Evolutionary conservation across 2,888 invertebrate genomes (phyloP).

Genomic region (Parasteatoda lunata): DNA sequence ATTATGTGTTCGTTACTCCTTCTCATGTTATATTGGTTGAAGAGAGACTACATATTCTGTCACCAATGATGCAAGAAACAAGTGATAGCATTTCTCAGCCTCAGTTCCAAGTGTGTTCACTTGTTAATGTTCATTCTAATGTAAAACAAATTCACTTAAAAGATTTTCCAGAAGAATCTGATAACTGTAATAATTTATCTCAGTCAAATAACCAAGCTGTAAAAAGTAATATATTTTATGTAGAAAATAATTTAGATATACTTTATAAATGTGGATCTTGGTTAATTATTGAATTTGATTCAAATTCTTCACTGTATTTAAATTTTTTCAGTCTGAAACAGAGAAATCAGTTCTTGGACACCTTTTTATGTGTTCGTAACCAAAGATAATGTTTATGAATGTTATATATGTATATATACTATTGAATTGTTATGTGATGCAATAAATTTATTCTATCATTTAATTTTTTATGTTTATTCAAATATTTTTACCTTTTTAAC

Average conservation of each 20-base stretch:
- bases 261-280: constrained; percentile 54
- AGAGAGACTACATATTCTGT: constrained; percentile 38
- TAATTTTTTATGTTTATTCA: no score
- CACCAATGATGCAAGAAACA: constrained; percentile 6
- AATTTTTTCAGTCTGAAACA: constrained; percentile 52
- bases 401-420: neutral
- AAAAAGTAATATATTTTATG: neutral
- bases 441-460: neutral
- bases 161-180: constrained; percentile 25
- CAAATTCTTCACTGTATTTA: constrained; percentile 31
- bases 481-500: no score
- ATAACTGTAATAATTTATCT: neutral
- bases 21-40: constrained; percentile 57
- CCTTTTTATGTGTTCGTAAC: constrained; percentile 58
- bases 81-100: constrained; percentile 29
- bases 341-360: constrained; percentile 60
- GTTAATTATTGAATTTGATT: constrained; percentile 62
- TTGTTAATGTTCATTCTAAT: constrained; percentile 54
- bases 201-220: neutral
- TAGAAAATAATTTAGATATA: constrained; percentile 28
- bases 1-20: constrained; percentile 56
- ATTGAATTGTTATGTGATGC: neutral
- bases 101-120: constrained; percentile 46
- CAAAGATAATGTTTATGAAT: constrained; percentile 32
- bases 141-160: constrained; percentile 57